phyloP scores from a whole-genome alignment of 2,113 vertebrate species.

The Lepus europaeus region DNA sequence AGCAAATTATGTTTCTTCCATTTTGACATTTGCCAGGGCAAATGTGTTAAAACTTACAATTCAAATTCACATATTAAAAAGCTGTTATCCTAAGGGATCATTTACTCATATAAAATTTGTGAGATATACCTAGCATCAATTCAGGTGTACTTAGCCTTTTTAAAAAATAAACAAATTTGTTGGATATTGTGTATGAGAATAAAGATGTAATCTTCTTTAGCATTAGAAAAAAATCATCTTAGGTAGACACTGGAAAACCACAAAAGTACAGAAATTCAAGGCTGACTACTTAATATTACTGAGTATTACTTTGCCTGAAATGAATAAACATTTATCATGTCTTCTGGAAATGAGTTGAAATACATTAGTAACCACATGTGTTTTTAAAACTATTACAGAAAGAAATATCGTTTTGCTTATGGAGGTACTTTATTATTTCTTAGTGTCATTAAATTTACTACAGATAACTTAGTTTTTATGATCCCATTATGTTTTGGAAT shows the following conservation, averaged over 20 bases:
- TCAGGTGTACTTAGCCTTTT: neutral
- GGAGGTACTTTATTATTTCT: neutral
- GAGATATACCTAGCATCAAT: neutral
- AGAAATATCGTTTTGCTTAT: neutral
- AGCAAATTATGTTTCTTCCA: neutral
- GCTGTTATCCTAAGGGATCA: neutral
- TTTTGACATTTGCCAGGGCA: neutral
- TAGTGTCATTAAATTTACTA: neutral
- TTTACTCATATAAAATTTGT: neutral
- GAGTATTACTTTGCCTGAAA: neutral
- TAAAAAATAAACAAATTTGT: neutral
- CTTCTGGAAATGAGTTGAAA: conserved; percentile 27
- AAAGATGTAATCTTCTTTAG: neutral
- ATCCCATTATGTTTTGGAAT: neutral
- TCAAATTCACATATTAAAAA: neutral
- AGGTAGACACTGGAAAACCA: neutral
- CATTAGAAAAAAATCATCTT: conserved; percentile 1
- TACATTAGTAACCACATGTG: neutral
- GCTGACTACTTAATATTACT: neutral
- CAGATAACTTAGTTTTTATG: neutral
- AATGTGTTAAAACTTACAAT: neutral
- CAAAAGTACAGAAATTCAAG: neutral
- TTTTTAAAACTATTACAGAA: neutral
- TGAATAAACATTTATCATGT: neutral
- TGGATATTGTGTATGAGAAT: neutral